Evolutionary conservation across 2,113 vertebrate species (phyloP).

Genomic region (Megaceryle maxima): DNA sequence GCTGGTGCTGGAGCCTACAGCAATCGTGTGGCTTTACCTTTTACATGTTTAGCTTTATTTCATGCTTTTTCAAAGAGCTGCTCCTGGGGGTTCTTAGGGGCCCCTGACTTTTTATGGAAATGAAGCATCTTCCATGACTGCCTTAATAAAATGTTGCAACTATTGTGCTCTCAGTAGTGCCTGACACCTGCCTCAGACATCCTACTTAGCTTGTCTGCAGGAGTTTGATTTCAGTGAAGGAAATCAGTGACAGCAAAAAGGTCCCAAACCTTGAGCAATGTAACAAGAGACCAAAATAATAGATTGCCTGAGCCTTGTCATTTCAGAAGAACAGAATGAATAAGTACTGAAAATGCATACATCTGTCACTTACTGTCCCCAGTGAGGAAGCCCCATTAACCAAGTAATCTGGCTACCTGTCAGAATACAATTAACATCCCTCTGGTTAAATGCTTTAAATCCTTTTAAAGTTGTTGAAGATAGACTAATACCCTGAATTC

Average conservation of each 20-base stretch:
- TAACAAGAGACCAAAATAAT: neutral
- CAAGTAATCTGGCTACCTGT: neutral
- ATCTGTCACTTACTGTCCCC: neutral
- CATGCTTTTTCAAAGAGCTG: neutral
- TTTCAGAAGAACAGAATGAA: neutral
- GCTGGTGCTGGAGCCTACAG: neutral
- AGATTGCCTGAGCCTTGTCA: fast-evolving
- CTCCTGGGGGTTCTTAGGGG: neutral
- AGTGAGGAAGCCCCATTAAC: neutral
- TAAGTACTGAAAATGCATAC: neutral
- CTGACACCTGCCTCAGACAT: neutral
- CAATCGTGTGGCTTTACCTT: neutral
- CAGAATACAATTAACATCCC: neutral
- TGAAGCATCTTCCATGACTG: neutral
- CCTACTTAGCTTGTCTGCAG: neutral
- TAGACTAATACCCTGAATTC: neutral
- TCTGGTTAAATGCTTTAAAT: neutral
- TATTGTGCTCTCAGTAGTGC: neutral
- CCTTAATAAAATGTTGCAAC: neutral
- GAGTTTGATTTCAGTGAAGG: neutral
- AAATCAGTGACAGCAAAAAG: neutral
- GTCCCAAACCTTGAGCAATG: fast-evolving
- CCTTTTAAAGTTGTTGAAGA: neutral
- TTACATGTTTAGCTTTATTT: neutral
- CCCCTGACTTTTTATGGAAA: neutral